Evolutionary conservation across 2,797 vertebrate species (phyloP), one percentile per base, ranked within the genome.

Genomic region (Furcifer pardalis): DNA sequence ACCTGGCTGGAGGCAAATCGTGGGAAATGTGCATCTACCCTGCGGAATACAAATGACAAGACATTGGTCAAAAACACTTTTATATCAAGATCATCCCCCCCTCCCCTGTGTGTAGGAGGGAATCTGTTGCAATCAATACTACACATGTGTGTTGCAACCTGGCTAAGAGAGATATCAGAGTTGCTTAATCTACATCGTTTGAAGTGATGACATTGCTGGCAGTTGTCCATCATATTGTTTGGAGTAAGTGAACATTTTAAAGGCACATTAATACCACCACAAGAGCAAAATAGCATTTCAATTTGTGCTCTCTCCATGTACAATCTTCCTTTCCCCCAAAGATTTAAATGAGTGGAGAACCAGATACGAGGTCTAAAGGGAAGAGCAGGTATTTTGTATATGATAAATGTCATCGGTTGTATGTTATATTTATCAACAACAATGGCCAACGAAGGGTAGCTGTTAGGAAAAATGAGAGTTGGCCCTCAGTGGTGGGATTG

Each of bases 71-170:
- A 60, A 82, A 72, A 75, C 0, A 21, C 88, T 79, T 74, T 88
- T 76, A 17, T 92, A 90, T 81, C 87, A 71, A 92, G 88, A 81
- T 25, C 79, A 85, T 89, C 88, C 84, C n/a, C 77, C 40, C 46
- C 35, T 77, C 85, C 35, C 8, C 9, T 15, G 35, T 25, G 27
- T 19, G 52, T 15, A 71, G 81, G 87, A 87, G 86, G 59, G 52
- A 81, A 81, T 66, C 62, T 82, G 59, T 85, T 88, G 82, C 86
- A 85, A 80, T 60, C 68, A 0, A 0, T 52, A 85, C 76, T 91
- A 78, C 86, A 84, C 86, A 84, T 81, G 81, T 87, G 1, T 35
- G 75, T 73, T 30, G 0, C 37, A 27, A n/a, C 7, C 52, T 63
- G 42, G 84, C 49, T 72, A 60, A 1, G 12, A 56, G 13, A 72